Evolutionary conservation across 1,140 invertebrate genomes (phyloP), one percentile per base, ranked within the genome.

Genomic region (Aphis craccivora): DNA sequence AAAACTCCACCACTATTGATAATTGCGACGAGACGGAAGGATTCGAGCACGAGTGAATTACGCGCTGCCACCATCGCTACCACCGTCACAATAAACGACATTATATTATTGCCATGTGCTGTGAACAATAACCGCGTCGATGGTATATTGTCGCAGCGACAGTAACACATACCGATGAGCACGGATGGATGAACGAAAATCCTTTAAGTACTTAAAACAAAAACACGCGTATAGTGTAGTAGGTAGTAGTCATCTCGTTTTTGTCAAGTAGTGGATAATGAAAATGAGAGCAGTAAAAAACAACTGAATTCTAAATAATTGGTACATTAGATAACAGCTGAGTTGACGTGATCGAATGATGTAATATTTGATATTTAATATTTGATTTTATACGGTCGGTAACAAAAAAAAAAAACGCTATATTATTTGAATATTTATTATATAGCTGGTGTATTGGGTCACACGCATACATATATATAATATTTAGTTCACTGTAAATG

Each of bases 401-500:
- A 35, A n/a, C 60, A n/a, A 76, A 40, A 40, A 40, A 40, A 40
- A n/a, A 40, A 45, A 76, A n/a, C 5, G n/a, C 4, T 67, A 18
- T 67, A n/a, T 67, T 67, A n/a, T 67, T 67, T 67, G 60, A n/a
- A 76, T 51, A 51, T 76, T n/a, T 76, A 76, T 76, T n/a, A 76
- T 76, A n/a, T 76, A 76, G 60, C 60, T n/a, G 11, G 30, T 9
- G 30, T 67, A 67, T 30, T 30, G 60, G 14, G n/a, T 76, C 60
- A 67, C 14, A n/a, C n/a, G 8, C 14, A 67, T n/a, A 60, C 22
- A 9, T 67, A n/a, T n/a, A n/a, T 76, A n/a, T 60, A 51, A 25
- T 25, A 30, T 60, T 60, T n/a, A 76, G n/a, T n/a, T n/a, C 18
- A 76, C 60, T n/a, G 14, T 76, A 76, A n/a, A 18, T n/a, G n/a